Base-by-base conservation (phyloP, 2,888 invertebrate genomes). In the Syrista parreyssii region DNA sequence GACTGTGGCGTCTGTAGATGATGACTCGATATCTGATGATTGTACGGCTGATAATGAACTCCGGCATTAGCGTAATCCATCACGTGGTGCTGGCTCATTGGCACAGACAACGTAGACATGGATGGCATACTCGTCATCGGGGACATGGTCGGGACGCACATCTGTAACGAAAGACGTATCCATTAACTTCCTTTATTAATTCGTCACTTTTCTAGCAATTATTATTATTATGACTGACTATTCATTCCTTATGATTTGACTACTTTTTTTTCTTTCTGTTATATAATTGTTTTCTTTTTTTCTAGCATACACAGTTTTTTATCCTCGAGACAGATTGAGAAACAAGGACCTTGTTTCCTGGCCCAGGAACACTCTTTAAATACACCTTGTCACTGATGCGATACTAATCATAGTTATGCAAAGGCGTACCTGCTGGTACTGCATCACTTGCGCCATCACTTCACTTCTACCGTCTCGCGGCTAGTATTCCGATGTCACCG, bases 351-450 rank as follows among this genome's bases (percentile, higher is more conserved):
- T 23, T 55, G 40, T 23, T 55, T 55, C 23, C 15, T 23, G 23
- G 40, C 1, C 40, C 40, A 55, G 40, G 40, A 55, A 55, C 40
- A 55, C 40, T 23, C 83, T 84, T 82, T 84, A 83, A 84, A 82
- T 83, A 82, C 82, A 82, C 80, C 76, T 71, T 71, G 33, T 71
- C 71, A 71, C 71, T 71, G 15, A 12, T 32, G 71, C 31, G 71
- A 71, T 71, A 71, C 71, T 32, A 71, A 71, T 71, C 31, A 15
- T 71, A 71, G 30, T 71, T 71, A 71, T 73, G n/a, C 34, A 34
- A 76, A 72, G 80, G 81, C 86, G 80, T 75, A 90, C 89, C 89
- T 90, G 89, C 85, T 88, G 89, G 86, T 89, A 89, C 82, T 88
- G 89, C 89, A 89, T 89, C 82, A 88, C 87, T 86, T 89, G 86